Base-by-base conservation (phyloP, 2,113 vertebrate genomes). In the Oostethus manadensis region DNA sequence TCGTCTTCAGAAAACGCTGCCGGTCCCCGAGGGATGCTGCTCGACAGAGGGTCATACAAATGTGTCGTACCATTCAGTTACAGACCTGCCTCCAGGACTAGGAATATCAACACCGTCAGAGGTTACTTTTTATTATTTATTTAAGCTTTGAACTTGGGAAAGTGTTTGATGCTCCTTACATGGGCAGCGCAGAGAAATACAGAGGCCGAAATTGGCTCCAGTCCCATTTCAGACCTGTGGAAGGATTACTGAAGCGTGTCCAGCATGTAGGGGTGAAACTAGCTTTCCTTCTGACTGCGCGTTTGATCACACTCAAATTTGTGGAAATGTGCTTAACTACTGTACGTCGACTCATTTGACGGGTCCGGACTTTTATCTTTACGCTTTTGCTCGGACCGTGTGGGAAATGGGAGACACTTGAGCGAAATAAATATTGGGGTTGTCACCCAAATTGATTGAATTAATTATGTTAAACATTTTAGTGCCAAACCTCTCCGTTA, bases 91-190 rank as follows among this genome's bases (percentile, higher is more conserved):
- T 79, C 40, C 58, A 26, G 61, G 66, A 66, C 40, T 51, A 47
- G 48, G 47, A 68, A 58, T 48, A 65, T 71, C 29, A 50, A 78
- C 61, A 6, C 47, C 68, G 61, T 72, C 63, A 70, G 44, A 65
- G 67, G 70, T 71, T 1, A 8, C 45, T 22, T 68, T 2, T 11
- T 55, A 38, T 73, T 60, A 18, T 66, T 21, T 1, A 9, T 51
- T 46, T 71, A 42, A 49, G 44, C 66, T 78, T 80, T 82, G 64
- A 79, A 80, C 64, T 71, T 61, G 26, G 48, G 58, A 71, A 75
- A 63, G 64, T 73, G 63, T 69, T 58, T 22, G 47, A 46, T 71
- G 64, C 51, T 68, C 72, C 75, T 68, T 59, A 16, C 47, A 58
- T 69, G 58, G 35, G 54, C 64, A 69, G 59, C 60, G 35, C 40